Conservation (phyloP, 2,113 vertebrate species). For the Sylvia atricapilla region DNA sequence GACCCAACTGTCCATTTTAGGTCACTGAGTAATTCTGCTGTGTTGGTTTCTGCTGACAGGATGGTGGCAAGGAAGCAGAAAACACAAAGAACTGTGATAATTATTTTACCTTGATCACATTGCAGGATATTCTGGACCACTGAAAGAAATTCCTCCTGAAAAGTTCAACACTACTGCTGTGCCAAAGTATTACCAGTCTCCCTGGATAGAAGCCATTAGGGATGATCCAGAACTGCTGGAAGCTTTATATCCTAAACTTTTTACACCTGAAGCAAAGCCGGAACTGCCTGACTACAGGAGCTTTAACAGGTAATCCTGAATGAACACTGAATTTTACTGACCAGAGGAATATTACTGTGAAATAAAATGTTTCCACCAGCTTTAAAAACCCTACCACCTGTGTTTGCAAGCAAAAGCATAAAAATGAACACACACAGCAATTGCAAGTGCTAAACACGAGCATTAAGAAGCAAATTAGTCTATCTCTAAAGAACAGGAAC, state of each 20-base stretch:
- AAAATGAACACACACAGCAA: not conserved
- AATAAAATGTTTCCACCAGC: not conserved
- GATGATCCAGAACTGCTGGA: slow-evolving; percentile 82
- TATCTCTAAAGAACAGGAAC: not conserved
- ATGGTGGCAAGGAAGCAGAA: not conserved
- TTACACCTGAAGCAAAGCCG: slow-evolving; percentile 76
- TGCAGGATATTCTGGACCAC: slow-evolving; percentile 88
- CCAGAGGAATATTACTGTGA: not conserved
- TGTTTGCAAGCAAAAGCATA: not conserved
- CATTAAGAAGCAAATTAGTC: not conserved
- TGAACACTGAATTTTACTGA: not conserved
- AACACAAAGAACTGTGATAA: not conserved
- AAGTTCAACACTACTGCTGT: slow-evolving; percentile 91
- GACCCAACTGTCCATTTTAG: not conserved
- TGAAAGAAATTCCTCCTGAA: slow-evolving; percentile 91
- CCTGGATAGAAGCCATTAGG: slow-evolving; percentile 90
- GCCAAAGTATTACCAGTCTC: slow-evolving; percentile 92
- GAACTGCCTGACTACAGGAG: slow-evolving; percentile 87
- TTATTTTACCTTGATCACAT: not conserved
- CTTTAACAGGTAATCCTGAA: slow-evolving; percentile 90
- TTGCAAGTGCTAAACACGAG: not conserved
- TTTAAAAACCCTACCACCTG: not conserved
- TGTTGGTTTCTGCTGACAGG: not conserved
- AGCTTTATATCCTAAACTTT: slow-evolving; percentile 76
- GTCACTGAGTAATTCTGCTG: not conserved